These are phyloP conservation scores for Peromyscus melanophrys DNA, from an alignment of 2,797 vertebrate species.

Conservation along the genomic window DNA sequence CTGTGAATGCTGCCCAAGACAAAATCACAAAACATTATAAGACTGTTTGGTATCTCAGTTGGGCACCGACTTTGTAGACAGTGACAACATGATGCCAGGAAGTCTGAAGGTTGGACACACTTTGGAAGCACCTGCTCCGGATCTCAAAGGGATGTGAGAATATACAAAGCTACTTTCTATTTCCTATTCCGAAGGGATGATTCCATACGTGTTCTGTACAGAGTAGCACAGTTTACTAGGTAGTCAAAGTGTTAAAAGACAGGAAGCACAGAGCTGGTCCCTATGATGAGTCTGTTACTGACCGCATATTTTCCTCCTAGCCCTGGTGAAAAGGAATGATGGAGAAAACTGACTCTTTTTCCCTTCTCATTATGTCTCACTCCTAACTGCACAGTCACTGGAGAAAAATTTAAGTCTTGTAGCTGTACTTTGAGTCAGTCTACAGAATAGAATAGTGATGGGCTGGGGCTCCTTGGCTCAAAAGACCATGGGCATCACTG, in stretches of 20 bases:
- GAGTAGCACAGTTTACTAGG: constrained; percentile 67
- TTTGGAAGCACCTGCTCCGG: constrained; percentile 69
- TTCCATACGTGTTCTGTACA: constrained; percentile 78
- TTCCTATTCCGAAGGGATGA: constrained; percentile 79
- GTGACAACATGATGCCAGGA: not conserved
- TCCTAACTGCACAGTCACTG: constrained; percentile 24
- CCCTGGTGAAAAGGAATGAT: constrained; percentile 48
- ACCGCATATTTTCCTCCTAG: constrained; percentile 65
- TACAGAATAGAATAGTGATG: not conserved
- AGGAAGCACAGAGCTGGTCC: constrained; percentile 67
- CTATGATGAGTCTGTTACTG: not conserved
- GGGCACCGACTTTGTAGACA: not conserved
- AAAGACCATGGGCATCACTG: not conserved
- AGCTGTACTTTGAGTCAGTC: not conserved
- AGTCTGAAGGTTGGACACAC: not conserved
- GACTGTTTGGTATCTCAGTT: not conserved
- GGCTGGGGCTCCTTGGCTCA: constrained; percentile 22
- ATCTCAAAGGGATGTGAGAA: constrained; percentile 84
- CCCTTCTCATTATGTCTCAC: not conserved
- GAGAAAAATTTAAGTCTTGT: constrained; percentile 42
- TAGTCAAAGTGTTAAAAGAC: constrained; percentile 82
- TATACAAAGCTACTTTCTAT: constrained; percentile 67
- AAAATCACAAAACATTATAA: not conserved
- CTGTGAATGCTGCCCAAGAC: not conserved
- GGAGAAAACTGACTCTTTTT: not conserved